A percentile compares a stretch with the other conserved stretches of the same genome.
Conservation (phyloP, 2,113 vertebrate genomes). For the Bufo gargarizans region DNA sequence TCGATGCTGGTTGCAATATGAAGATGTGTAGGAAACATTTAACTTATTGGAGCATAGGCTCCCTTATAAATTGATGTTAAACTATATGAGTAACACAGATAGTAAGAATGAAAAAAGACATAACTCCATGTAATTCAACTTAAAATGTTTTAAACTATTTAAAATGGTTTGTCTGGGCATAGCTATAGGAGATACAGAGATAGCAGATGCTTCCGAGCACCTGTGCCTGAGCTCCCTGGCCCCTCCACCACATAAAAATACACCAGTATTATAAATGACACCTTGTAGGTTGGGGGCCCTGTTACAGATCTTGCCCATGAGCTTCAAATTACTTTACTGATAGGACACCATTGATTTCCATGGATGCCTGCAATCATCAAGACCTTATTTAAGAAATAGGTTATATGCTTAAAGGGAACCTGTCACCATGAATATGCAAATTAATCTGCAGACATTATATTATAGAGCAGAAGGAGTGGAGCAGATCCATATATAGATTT, state of each 20-base stretch:
- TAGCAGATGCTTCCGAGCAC: not conserved
- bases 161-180: not conserved
- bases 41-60: not conserved
- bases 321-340: not conserved
- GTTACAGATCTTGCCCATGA: not conserved
- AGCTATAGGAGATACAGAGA: not conserved
- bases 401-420: no score
- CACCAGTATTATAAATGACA: not conserved
- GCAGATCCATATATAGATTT: no score
- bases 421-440: no score
- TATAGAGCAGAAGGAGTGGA: no score
- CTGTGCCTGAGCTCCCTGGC: no score
- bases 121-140: not conserved
- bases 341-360: not conserved
- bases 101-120: no score
- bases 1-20: constrained; percentile 64
- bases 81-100: no score
- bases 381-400: no score
- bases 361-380: no score
- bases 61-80: no score
- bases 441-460: no score
- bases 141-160: not conserved
- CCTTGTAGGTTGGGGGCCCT: not conserved
- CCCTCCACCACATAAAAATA: no score
- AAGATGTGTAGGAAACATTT: constrained; percentile 54